Base-by-base conservation (phyloP, 1,140 invertebrate species). In the Anastrepha obliqua region DNA sequence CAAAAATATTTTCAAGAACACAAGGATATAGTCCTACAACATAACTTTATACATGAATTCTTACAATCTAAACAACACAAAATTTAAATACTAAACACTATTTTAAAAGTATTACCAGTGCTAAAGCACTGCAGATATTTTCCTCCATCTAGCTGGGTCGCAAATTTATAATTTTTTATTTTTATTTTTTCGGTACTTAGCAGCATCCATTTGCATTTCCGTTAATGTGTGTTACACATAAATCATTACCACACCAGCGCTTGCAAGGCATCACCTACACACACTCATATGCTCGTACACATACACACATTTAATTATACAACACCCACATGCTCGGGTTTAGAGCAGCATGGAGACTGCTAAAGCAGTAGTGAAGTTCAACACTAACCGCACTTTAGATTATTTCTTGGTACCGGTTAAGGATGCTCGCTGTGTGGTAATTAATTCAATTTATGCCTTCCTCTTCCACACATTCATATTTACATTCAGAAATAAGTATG, bases 371-470 rank as follows among this genome's bases (percentile, higher is more conserved):
- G n/a, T 47, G 20, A 51, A 51, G 47, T 55, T 47, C 55, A 81
- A 81, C 74, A 81, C 17, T 8, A 81, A 81, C 74, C 74, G 17
- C 74, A 55, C 47, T 81, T 51, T 81, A 51, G 74, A 81, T 81
- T 81, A 81, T 81, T 81, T 81, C 74, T 81, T 81, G 74, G 74
- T 81, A 81, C 47, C 47, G 74, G 74, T 81, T 81, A 42, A 51
- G 74, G 74, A 81, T 81, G 47, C 51, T 81, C 44, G 20, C 58
- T 86, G 51, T 86, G n/a, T 86, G 58, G 85, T 86, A 86, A 62
- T 86, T 86, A 62, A 86, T 86, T 86, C 85, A 62, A 86, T 86
- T 86, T 86, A 60, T 86, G 85, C 58, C 58, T 86, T 86, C 62
- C 85, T 60, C 59, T 62, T 65, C 58, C 58, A 86, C 59, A 60